Evolutionary conservation across 2,113 vertebrate genomes (phyloP).

Genomic region (Columba janthina): DNA sequence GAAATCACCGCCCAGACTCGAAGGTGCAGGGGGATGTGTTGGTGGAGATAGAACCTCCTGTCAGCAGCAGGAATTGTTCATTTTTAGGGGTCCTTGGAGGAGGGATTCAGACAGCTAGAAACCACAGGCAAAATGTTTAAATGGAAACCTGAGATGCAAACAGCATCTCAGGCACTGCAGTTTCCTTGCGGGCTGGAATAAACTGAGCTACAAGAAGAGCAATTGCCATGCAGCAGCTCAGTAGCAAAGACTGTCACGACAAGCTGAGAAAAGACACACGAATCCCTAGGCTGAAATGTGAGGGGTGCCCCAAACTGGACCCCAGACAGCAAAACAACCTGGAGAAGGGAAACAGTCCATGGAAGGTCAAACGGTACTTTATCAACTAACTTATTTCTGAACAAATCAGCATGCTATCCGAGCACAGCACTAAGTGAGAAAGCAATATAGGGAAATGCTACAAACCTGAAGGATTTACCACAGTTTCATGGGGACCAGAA

Average conservation of each 20-base stretch:
- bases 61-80: background rate
- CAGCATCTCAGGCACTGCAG: background rate
- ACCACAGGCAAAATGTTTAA: constrained; percentile 11
- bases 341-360: background rate
- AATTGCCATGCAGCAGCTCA: background rate
- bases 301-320: background rate
- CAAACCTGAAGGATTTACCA: background rate
- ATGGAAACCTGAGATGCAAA: constrained; percentile 10
- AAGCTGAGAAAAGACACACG: background rate
- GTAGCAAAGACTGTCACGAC: background rate
- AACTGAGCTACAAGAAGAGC: background rate
- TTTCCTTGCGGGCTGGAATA: background rate
- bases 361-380: accelerated
- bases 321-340: background rate
- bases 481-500: background rate
- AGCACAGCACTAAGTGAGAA: background rate
- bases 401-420: background rate
- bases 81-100: background rate
- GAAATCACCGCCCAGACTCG: accelerated
- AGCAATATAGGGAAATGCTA: background rate
- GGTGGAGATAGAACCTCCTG: background rate
- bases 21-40: background rate
- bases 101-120: constrained; percentile 26
- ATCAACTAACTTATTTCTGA: background rate
- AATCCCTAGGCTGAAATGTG: background rate